A percentile compares a stretch with the other conserved stretches of the same genome.
phyloP scores from a whole-genome alignment of 2,797 vertebrate genomes.

The Megalops cyprinoides region DNA sequence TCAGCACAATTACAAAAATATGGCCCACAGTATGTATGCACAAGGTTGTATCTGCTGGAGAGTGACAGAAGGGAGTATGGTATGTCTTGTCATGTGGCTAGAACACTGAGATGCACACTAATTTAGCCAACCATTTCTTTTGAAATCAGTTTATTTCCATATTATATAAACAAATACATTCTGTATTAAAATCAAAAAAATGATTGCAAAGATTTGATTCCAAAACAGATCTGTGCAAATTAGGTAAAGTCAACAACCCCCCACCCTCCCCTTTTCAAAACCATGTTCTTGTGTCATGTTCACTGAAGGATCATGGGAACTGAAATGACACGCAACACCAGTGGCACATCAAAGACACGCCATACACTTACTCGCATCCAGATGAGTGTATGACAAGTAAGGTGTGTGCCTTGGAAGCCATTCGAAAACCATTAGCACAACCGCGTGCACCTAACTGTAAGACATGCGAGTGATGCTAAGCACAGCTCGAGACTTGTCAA shows the following conservation, averaged over 20 bases:
- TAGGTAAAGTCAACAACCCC: slow-evolving; percentile 13
- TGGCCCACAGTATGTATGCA: no score
- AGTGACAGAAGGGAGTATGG: no score
- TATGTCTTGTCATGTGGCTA: background rate
- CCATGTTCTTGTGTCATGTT: background rate
- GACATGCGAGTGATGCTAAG: background rate
- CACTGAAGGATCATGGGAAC: background rate
- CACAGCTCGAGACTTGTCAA: background rate
- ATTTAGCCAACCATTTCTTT: background rate
- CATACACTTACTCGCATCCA: background rate
- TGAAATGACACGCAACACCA: background rate
- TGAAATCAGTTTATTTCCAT: slow-evolving; percentile 11
- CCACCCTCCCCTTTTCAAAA: background rate
- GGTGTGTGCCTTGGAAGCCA: background rate
- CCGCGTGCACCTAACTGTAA: background rate
- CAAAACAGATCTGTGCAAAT: slow-evolving; percentile 21
- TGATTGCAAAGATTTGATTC: slow-evolving; percentile 26
- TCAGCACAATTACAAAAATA: no score
- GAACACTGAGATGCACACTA: background rate
- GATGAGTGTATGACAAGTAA: background rate
- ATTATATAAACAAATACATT: slow-evolving; percentile 29
- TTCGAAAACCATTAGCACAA: background rate
- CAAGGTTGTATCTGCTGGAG: no score
- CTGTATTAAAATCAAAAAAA: slow-evolving; percentile 25
- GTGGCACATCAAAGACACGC: background rate